Conservation (phyloP, 2,888 invertebrate genomes). For the Dryomyza anilis region DNA sequence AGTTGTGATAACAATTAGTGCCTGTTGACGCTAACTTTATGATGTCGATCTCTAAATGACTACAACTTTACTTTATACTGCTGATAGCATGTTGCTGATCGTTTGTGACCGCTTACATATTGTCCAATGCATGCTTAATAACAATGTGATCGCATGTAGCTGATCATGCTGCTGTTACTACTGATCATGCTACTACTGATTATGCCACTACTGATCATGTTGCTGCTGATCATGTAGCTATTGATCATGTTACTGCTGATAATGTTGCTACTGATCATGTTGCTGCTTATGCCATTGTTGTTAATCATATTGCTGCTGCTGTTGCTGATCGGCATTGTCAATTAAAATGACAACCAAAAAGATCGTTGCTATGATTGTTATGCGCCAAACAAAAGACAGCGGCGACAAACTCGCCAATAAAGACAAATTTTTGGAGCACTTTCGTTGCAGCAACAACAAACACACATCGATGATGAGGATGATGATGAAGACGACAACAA, state of each 20-base stretch:
- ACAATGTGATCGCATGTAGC: no score
- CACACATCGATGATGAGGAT: background rate
- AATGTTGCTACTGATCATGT: background rate
- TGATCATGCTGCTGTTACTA: no score
- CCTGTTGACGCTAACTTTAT: no score
- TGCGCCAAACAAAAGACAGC: slow-evolving; percentile 30
- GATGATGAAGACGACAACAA: background rate
- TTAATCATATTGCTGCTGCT: background rate
- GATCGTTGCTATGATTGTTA: background rate
- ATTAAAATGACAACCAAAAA: background rate
- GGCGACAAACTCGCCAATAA: slow-evolving; percentile 27
- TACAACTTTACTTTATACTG: no score
- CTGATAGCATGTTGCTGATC: no score
- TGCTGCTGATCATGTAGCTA: no score
- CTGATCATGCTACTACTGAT: no score
- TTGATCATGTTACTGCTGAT: background rate
- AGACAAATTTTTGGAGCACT: background rate
- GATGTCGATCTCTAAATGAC: no score
- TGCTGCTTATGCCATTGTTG: background rate
- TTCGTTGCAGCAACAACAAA: background rate
- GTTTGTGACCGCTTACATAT: no score
- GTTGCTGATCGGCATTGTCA: background rate
- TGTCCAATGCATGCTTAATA: no score
- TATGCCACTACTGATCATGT: no score
- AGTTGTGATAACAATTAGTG: no score